Evolutionary conservation across 2,797 vertebrate species (phyloP).

Genomic region (Gila robusta): DNA sequence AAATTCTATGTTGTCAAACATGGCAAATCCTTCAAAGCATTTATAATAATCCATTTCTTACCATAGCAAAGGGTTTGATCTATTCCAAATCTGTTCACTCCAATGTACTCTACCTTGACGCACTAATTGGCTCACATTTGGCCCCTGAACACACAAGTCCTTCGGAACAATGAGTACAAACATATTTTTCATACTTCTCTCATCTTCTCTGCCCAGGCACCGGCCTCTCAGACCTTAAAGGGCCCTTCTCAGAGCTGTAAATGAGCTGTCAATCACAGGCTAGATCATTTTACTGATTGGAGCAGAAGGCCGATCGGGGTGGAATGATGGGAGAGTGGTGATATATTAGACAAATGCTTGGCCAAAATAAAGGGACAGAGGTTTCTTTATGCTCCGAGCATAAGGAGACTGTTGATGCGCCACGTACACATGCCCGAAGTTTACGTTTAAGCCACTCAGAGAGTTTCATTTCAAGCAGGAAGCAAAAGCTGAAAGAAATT

Average conservation of each 20-base stretch:
- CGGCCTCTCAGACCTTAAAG: constrained; percentile 12
- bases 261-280: constrained; percentile 48
- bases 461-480: constrained; percentile 42
- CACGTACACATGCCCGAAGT: constrained; percentile 9
- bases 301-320: constrained; percentile 1
- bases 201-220: neutral
- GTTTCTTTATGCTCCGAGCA: constrained; percentile 57
- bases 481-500: constrained; percentile 21
- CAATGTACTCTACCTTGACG: neutral
- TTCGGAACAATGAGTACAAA: constrained; percentile 25
- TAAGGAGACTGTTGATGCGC: constrained; percentile 24
- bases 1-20: constrained; percentile 5
- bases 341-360: constrained; percentile 55
- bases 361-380: constrained; percentile 56
- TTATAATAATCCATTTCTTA: constrained; percentile 10
- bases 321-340: constrained; percentile 61
- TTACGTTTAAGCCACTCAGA: neutral
- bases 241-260: constrained; percentile 20
- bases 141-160: constrained; percentile 12
- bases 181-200: constrained; percentile 39
- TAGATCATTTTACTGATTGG: constrained; percentile 31
- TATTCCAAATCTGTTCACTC: neutral
- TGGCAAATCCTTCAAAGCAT: constrained; percentile 2
- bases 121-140: constrained; percentile 17
- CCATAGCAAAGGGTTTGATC: neutral